Base-by-base conservation (phyloP, 2,113 vertebrate species). In the Urocitellus parryii region DNA sequence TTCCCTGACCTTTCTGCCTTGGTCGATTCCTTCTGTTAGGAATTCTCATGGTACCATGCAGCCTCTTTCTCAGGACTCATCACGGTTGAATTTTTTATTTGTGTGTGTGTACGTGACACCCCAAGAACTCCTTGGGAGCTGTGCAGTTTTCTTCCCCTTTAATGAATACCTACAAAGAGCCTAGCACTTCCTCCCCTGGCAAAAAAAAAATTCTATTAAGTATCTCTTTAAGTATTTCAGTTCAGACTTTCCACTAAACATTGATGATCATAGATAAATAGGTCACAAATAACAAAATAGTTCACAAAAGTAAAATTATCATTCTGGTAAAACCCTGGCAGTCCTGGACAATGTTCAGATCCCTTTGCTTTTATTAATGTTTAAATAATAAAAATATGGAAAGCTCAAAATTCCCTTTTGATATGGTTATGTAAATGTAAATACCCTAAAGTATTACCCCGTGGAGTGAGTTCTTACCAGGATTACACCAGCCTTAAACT, bases 221-320 rank as follows among this genome's bases (percentile, higher is more conserved):
- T 24, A 25, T 63, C 14, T 94, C 68, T 72, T 53, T 34, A 83
- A 88, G 81, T 90, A 95, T 84, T 73, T 92, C 81, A 81, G 61
- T 80, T 92, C 81, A 85, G 73, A 90, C 1, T 74, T 77, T 92
- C n/a, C 81, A 91, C 27, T 91, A 88, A 78, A 56, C 76, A 79
- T 73, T 78, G n/a, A 10, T 94, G 91, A 77, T 72, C 79, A 65
- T 17, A 2, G 63, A 79, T 22, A 90, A 58, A 11, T n/a, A 78
- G 22, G 67, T 17, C 18, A 72, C 18, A 88, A 80, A 88, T 85
- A 34, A 96, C 65, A 83, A 84, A 94, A 84, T 51, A 90, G 74
- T 82, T 63, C 27, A 63, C 61, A 24, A 63, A 63, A 63, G 61
- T 63, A 63, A 88, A 90, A 92, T 73, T 42, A 61, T 61, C 58